Evolutionary conservation across 2,797 vertebrate species (phyloP).

Genomic region (Allobates femoralis): DNA sequence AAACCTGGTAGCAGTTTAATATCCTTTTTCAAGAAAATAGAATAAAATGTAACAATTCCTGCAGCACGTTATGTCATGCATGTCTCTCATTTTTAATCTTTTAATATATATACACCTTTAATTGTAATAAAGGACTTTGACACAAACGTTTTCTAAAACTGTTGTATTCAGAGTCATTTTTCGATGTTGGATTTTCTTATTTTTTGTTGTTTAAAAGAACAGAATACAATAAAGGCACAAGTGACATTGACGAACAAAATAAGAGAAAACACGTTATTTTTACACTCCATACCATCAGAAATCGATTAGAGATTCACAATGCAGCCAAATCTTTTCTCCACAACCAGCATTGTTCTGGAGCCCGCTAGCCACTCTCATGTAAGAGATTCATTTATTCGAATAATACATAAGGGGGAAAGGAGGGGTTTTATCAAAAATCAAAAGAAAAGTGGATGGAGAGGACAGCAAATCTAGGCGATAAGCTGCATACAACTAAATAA

Average conservation of each 20-base stretch:
- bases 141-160: too few relatives aligned
- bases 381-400: neutral
- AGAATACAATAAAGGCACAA: neutral
- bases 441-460: neutral
- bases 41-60: too few relatives aligned
- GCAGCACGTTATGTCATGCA: too few relatives aligned
- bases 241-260: neutral
- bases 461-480: neutral
- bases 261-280: neutral
- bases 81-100: too few relatives aligned
- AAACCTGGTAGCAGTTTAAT: too few relatives aligned
- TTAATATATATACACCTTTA: too few relatives aligned
- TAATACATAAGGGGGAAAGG: too few relatives aligned
- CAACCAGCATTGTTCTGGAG: neutral
- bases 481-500: neutral
- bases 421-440: neutral
- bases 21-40: too few relatives aligned
- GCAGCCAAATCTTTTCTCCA: neutral
- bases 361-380: neutral
- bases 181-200: too few relatives aligned
- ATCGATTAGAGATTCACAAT: neutral
- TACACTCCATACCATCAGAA: neutral
- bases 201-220: too few relatives aligned
- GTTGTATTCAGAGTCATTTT: too few relatives aligned
- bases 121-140: too few relatives aligned